phyloP scores from a whole-genome alignment of 2,797 vertebrate genomes.

The Danio tinwini region DNA sequence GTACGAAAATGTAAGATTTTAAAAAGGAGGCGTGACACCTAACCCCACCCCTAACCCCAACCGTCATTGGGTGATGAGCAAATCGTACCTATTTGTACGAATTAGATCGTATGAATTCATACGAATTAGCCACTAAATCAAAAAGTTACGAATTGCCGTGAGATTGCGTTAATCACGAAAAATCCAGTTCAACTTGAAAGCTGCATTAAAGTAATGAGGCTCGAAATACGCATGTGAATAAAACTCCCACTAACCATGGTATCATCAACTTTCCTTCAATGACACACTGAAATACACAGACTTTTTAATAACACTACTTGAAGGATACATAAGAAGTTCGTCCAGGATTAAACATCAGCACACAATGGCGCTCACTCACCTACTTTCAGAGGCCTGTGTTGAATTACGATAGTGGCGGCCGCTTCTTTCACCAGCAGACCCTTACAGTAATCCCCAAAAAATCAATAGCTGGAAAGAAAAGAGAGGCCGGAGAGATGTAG shows the following conservation, averaged over 20 bases:
- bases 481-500: constrained; percentile 3
- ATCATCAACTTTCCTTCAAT: not conserved
- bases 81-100: no score
- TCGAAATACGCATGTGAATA: no score
- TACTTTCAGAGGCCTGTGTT: not conserved
- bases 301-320: not conserved
- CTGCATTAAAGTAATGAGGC: not conserved
- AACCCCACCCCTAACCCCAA: no score
- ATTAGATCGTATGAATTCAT: no score
- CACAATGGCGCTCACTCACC: not conserved
- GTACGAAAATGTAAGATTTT: no score
- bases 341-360: not conserved
- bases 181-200: not conserved
- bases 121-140: no score
- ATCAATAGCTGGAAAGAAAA: constrained; percentile 11
- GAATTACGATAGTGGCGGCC: not conserved
- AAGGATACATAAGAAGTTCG: not conserved
- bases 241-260: not conserved
- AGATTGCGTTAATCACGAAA: not conserved
- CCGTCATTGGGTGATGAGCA: no score
- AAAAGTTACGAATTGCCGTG: no score
- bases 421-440: not conserved
- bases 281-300: not conserved
- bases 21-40: no score
- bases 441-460: not conserved